Conservation (phyloP, 2,113 vertebrate genomes). For the Archocentrus centrarchus region DNA sequence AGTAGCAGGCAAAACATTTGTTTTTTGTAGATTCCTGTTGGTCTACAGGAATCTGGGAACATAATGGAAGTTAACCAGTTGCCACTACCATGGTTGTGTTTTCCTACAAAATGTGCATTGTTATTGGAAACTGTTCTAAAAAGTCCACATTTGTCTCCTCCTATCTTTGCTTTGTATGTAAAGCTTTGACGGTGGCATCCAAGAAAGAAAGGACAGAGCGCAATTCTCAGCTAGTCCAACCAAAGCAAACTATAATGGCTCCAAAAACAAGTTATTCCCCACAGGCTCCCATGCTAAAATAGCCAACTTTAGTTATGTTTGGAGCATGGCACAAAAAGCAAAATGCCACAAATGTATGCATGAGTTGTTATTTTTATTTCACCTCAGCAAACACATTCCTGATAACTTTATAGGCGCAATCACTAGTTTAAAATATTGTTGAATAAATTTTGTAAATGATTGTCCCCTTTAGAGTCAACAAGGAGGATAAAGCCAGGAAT, state of each 20-base stretch:
- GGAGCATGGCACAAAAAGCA: not conserved
- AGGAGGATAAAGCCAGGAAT: not conserved
- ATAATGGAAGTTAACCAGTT: not conserved
- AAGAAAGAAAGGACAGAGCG: not conserved
- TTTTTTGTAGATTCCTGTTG: not conserved
- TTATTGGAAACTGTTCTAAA: not conserved
- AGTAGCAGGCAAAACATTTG: not conserved
- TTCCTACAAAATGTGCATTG: not conserved
- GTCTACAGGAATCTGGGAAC: not conserved
- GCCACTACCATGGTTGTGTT: not conserved
- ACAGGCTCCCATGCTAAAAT: not conserved
- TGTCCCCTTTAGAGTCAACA: not conserved
- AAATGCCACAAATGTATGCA: too few relatives aligned
- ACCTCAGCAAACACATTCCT: too few relatives aligned
- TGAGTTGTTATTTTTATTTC: too few relatives aligned
- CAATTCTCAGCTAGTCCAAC: not conserved
- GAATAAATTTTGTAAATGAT: not conserved
- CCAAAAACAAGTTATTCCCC: not conserved
- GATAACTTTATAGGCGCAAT: too few relatives aligned
- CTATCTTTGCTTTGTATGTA: not conserved
- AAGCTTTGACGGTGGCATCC: not conserved
- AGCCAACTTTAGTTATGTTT: not conserved
- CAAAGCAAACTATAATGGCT: not conserved
- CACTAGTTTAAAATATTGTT: too few relatives aligned
- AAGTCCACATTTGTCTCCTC: not conserved